phyloP scores from a whole-genome alignment of 2,113 vertebrate genomes.

The Lagopus leucura region DNA sequence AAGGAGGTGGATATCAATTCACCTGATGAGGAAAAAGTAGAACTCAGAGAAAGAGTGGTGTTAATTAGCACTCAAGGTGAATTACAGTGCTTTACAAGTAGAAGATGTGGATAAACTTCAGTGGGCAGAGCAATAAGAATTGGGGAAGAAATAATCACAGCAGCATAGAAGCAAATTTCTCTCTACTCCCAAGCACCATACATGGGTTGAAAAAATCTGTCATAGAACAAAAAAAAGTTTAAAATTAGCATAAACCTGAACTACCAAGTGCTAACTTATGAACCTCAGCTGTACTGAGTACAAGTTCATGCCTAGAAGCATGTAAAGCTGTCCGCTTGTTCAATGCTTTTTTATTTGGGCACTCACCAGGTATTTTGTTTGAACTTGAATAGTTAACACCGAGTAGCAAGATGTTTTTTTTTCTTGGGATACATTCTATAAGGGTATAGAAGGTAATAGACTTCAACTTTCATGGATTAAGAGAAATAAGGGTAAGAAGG shows the following conservation, averaged over 20 bases:
- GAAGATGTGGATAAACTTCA: neutral
- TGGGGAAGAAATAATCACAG: neutral
- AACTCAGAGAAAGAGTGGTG: neutral
- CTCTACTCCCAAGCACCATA: neutral
- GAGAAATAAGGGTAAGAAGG: too few species aligned
- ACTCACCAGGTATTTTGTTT: neutral
- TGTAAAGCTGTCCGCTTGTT: neutral
- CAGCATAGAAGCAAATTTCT: neutral
- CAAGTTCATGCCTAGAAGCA: neutral
- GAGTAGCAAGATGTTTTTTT: neutral
- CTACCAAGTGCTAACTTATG: neutral
- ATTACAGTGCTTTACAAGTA: neutral
- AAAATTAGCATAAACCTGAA: neutral
- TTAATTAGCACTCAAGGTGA: neutral
- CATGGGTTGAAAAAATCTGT: too few species aligned
- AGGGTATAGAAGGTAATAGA: too few species aligned
- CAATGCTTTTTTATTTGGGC: neutral
- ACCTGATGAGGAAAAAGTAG: neutral
- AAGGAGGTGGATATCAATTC: neutral
- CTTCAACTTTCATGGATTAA: too few species aligned
- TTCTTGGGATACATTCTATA: neutral
- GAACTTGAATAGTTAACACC: neutral
- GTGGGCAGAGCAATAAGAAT: neutral
- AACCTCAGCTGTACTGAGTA: neutral
- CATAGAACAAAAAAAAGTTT: neutral